Evolutionary conservation across 2,113 vertebrate genomes (phyloP), one percentile per base, ranked within the genome.

Genomic region (Seriola quinqueradiata): DNA sequence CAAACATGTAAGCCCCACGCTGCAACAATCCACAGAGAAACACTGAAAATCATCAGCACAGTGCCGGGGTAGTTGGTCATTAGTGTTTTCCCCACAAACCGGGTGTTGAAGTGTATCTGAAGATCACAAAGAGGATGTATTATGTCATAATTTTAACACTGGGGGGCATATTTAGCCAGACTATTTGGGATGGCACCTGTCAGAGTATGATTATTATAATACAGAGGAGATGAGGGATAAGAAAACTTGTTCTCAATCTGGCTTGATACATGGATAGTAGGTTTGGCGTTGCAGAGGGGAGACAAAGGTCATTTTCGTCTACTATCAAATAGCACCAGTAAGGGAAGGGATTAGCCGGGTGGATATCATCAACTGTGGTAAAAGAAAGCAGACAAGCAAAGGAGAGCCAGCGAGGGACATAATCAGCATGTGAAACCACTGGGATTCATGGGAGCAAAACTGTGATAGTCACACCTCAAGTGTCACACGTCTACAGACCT

Each of bases 31-130:
- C 98, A 99, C 73, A 97, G 96, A 61, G 97, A 99, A 84, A 99
- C 96, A 88, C 98, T 99, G 95, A 98, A 99, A 44, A 97, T 96
- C 9, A 99, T 95, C 78, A 99, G 95, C 77, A 97, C 97, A 0
- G 98, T 99, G 87, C 97, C 98, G 0, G 97, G 98, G 90, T 98
- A 98, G 88, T 97, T 97, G 90, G 97, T 98, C 97, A 98, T 99
- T 64, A 99, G 95, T 0, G 97, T 98, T 94, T 99, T 99, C 92
- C 97, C 97, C 92, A 99, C 97, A 23, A 98, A 98, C 72, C 98
- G 96, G 0, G 97, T 97, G 95, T 99, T 97, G 95, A 99, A 98
- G 92, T 94, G 92, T 36, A 94, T 94, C 94, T 94, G 64, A 17
- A 87, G 46, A 88, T 54, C 42, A 86, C 42, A 90, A 57, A 82